Evolutionary conservation across 2,797 vertebrate genomes (phyloP).

Genomic region (Cyclura pinguis): DNA sequence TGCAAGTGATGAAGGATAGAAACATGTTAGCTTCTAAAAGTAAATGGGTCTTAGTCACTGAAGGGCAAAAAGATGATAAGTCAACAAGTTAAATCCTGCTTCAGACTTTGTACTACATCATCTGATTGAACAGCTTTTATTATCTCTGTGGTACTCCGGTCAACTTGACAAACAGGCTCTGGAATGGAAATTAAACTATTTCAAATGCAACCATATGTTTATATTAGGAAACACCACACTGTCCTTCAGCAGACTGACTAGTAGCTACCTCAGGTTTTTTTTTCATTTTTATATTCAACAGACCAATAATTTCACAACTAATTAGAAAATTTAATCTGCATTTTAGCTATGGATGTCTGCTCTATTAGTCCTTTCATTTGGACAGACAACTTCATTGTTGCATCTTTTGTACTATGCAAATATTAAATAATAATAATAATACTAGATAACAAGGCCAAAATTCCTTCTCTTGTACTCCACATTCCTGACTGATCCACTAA

Average conservation of each 20-base stretch:
- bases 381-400: neutral
- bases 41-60: neutral
- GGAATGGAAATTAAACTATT: neutral
- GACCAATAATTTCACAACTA: neutral
- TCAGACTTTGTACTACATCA: constrained; percentile 19
- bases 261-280: neutral
- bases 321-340: neutral
- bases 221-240: neutral
- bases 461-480: neutral
- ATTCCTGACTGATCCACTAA: neutral
- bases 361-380: neutral
- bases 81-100: neutral
- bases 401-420: neutral
- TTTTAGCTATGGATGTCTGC: neutral
- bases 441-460: neutral
- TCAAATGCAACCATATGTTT: neutral
- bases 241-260: neutral
- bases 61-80: neutral
- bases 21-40: neutral
- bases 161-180: neutral
- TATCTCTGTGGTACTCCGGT: neutral
- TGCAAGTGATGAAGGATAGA: neutral
- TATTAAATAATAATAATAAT: neutral
- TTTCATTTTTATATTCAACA: neutral
- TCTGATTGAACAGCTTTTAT: neutral